Conservation (phyloP, 1,140 invertebrate species). For the Chrysomallon squamiferum region DNA sequence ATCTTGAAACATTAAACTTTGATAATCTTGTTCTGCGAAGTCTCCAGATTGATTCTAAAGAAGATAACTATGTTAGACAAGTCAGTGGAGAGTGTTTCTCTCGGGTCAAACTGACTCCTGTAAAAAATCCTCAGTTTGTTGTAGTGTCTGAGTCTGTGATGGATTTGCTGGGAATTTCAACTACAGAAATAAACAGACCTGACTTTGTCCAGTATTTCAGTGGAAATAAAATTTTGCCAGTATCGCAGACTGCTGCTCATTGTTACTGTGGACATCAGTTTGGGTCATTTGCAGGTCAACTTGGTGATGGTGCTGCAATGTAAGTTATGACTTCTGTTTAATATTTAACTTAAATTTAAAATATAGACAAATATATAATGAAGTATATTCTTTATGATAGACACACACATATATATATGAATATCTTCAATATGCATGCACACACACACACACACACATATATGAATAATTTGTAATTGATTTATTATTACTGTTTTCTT, state of each 20-base stretch:
- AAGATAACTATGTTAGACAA: conserved; percentile 67
- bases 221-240: conserved; percentile 59
- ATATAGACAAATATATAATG: too few species aligned
- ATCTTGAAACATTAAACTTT: conserved; percentile 59
- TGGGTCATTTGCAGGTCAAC: conserved; percentile 72
- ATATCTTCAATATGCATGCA: too few species aligned
- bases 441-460: too few species aligned
- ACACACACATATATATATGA: too few species aligned
- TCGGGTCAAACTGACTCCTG: conserved; percentile 66
- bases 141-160: conserved; percentile 67
- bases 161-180: conserved; percentile 55
- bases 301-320: conserved; percentile 74
- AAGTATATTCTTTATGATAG: too few species aligned
- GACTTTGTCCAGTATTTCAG: conserved; percentile 71
- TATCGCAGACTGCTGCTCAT: conserved; percentile 66
- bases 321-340: conserved; percentile 25
- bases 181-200: conserved; percentile 66
- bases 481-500: too few species aligned
- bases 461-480: too few species aligned
- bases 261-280: conserved; percentile 78
- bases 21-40: conserved; percentile 55
- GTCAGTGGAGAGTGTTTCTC: conserved; percentile 63
- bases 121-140: conserved; percentile 67
- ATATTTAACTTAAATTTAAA: too few species aligned
- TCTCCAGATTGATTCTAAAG: conserved; percentile 67